Evolutionary conservation across 2,888 invertebrate species (phyloP), one percentile per base, ranked within the genome.

Genomic region (Oxytorus armatus): DNA sequence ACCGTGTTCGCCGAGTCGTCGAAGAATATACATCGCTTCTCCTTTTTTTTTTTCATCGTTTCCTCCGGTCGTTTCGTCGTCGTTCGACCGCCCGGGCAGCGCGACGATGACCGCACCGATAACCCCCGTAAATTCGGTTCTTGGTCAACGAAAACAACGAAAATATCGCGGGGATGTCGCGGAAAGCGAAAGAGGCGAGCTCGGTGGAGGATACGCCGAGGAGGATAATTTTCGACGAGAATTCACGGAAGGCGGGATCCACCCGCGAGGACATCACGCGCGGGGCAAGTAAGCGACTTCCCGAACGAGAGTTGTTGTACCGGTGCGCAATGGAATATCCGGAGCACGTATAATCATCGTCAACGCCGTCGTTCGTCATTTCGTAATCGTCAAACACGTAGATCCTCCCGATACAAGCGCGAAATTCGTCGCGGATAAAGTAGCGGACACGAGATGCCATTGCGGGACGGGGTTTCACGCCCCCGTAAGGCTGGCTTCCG

Each of bases 281-380:
- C 10, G 78, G 78, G 78, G 78, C 78, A 78, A 78, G 78, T 78
- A 78, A 78, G 74, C 78, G 78, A 78, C 74, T 74, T 44, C 29
- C 21, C 16, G 18, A 16, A 11, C 25, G 36, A 51, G 57, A 53
- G 74, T 74, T 74, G 78, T 74, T 61, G 14, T 55, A 55, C 55
- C 47, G 8, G 49, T 25, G 10, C n/a, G 2, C 44, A 29, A 49
- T 5, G 33, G 23, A 42, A 21, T 36, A 36, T 25, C n/a, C n/a
- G 0, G n/a, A 47, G 47, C 14, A 3, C 3, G 16, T 10, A 36
- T 33, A 36, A 29, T 29, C 29, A n/a, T 36, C 36, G 36, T 36
- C 10, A 57, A 33, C 33, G 10, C 16, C 33, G 33, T 33, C 8
- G 16, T n/a, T 11, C 33, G 21, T 49, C 65, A 66, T 55, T n/a